A percentile compares a stretch with the other conserved stretches of the same genome.
Evolutionary conservation across 1,140 invertebrate genomes (phyloP).

Genomic region (Campoletis sonorensis): DNA sequence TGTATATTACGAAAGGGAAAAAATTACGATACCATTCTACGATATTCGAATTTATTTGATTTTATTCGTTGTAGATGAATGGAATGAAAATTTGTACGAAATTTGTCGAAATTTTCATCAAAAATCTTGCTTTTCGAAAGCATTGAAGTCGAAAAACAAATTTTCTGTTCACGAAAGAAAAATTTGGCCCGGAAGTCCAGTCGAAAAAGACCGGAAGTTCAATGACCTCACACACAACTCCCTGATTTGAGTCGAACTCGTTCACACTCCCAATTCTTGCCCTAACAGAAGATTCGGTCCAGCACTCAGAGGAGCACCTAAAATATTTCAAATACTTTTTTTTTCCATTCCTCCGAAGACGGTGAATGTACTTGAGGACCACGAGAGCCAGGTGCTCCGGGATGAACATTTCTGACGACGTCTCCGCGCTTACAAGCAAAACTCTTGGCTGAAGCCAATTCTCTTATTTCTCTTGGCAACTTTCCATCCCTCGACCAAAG

Average conservation of each 20-base stretch:
- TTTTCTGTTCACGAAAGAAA: not conserved
- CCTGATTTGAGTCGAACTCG: not conserved
- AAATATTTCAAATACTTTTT: not conserved
- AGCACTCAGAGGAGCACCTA: not conserved
- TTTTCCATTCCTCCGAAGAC: not conserved
- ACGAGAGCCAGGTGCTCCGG: not conserved
- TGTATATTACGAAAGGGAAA: no score
- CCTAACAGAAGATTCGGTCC: not conserved
- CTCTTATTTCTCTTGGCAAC: conserved; percentile 28
- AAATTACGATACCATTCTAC: no score
- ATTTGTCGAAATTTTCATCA: not conserved
- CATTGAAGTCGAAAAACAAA: not conserved
- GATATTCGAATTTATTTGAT: not conserved
- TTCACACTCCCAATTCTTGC: not conserved
- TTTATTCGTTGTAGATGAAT: not conserved
- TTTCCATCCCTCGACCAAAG: not conserved
- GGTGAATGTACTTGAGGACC: not conserved
- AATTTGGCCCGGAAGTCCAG: conserved; percentile 39
- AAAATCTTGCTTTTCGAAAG: not conserved
- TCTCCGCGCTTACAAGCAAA: conserved; percentile 3
- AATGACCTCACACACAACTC: conserved; percentile 28
- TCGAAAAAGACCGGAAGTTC: conserved; percentile 5
- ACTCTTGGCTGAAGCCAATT: conserved; percentile 3
- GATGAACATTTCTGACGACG: not conserved
- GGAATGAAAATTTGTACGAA: not conserved